phyloP scores from a whole-genome alignment of 2,888 invertebrate species.

The Habrosyne pyritoides region DNA sequence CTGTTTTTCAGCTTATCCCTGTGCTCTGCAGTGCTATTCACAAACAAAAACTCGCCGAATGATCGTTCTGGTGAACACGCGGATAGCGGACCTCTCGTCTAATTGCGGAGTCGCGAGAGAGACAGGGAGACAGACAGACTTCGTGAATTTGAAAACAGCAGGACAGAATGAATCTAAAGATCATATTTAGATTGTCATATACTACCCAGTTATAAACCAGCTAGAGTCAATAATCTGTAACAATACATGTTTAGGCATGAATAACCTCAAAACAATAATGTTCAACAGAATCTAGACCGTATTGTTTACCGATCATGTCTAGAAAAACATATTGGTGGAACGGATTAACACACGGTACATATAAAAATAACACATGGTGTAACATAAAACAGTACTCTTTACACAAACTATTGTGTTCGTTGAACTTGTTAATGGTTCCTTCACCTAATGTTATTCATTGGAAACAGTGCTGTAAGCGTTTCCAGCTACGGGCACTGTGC shows the following conservation, averaged over 20 bases:
- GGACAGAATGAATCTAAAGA: neutral
- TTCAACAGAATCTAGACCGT: neutral
- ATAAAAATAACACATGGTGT: constrained; percentile 5
- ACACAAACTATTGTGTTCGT: constrained; percentile 31
- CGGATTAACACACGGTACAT: neutral
- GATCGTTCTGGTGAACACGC: no score
- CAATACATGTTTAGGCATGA: neutral
- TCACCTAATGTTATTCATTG: constrained; percentile 26
- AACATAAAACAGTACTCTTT: constrained; percentile 8
- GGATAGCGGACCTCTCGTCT: no score
- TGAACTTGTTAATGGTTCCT: constrained; percentile 36
- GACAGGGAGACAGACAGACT: no score
- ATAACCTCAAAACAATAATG: neutral
- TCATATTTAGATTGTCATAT: neutral
- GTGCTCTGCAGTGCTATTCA: no score
- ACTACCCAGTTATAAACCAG: neutral
- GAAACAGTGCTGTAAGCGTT: constrained; percentile 10
- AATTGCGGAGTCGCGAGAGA: no score
- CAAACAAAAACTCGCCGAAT: no score
- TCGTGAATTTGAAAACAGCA: no score
- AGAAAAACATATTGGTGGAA: neutral
- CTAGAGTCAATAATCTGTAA: neutral
- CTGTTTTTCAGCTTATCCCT: no score
- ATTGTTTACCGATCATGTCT: neutral
- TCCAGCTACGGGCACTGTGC: neutral